phyloP scores from a whole-genome alignment of 2,888 invertebrate species.

The Tachina fera region DNA sequence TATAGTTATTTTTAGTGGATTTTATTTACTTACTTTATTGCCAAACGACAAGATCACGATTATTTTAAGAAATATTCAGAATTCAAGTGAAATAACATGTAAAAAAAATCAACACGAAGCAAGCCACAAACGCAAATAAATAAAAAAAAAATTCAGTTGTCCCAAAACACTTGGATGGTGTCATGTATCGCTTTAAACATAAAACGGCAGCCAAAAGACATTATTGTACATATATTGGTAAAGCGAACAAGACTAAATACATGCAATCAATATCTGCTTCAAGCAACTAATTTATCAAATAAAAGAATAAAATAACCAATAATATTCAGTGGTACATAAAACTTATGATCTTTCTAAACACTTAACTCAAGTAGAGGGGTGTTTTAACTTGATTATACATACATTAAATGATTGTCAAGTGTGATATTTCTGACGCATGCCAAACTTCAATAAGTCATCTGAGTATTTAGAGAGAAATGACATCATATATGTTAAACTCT shows the following conservation, averaged over 20 bases:
- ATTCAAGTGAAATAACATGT: slow-evolving; percentile 62
- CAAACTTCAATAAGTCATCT: slow-evolving; percentile 55
- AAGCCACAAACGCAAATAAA: slow-evolving; percentile 31
- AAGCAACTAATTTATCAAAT: slow-evolving; percentile 33
- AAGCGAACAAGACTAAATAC: background rate
- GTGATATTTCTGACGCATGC: slow-evolving; percentile 62
- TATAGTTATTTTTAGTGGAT: background rate
- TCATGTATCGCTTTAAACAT: slow-evolving; percentile 57
- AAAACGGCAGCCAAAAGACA: slow-evolving; percentile 56
- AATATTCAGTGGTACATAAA: slow-evolving; percentile 42
- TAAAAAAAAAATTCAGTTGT: slow-evolving; percentile 21
- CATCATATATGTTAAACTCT: slow-evolving; percentile 57
- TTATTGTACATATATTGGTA: slow-evolving; percentile 22
- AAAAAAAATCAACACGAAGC: slow-evolving; percentile 48
- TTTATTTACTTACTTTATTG: slow-evolving; percentile 42
- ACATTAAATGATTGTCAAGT: slow-evolving; percentile 36
- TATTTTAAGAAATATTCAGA: slow-evolving; percentile 66
- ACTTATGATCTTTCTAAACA: slow-evolving; percentile 50
- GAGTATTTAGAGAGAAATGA: slow-evolving; percentile 52
- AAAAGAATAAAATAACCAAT: slow-evolving; percentile 49
- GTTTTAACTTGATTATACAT: background rate
- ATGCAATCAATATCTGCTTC: slow-evolving; percentile 1
- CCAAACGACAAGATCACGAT: slow-evolving; percentile 68
- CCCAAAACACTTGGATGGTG: slow-evolving; percentile 63
- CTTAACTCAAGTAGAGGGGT: slow-evolving; percentile 14